Conservation (phyloP, 2,113 vertebrate genomes). For the Pardalotus punctatus region DNA sequence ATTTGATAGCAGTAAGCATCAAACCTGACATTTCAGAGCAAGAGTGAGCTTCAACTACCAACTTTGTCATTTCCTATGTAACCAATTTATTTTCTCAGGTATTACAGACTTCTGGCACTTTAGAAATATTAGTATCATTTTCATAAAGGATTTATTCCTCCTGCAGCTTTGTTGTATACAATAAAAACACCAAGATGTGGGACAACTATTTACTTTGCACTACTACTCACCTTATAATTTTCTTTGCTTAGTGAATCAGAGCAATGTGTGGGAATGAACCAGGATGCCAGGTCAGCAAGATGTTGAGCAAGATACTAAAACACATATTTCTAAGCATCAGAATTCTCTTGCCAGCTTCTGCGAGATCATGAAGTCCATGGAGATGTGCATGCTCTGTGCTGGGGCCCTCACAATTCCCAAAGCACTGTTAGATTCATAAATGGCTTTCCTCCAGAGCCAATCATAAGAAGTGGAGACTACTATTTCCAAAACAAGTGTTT, state of each 20-base stretch:
- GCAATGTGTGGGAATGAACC: background rate
- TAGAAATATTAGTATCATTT: background rate
- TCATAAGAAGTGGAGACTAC: rapidly evolving
- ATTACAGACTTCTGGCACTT: background rate
- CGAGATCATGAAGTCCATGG: background rate
- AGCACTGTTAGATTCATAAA: background rate
- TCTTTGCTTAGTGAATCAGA: background rate
- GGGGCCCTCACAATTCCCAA: background rate
- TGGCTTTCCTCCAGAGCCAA: background rate
- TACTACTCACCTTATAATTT: background rate
- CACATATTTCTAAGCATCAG: background rate
- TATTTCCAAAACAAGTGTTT: background rate
- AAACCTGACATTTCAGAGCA: background rate
- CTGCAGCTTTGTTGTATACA: background rate
- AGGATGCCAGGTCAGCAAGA: background rate
- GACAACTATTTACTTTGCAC: background rate
- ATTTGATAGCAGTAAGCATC: background rate
- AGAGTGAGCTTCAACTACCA: background rate
- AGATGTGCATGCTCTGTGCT: rapidly evolving
- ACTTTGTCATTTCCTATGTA: background rate
- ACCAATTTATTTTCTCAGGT: background rate
- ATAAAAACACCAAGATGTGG: background rate
- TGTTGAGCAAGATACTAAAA: background rate
- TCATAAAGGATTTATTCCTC: background rate
- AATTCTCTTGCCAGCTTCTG: background rate